Base-by-base conservation (phyloP, 2,888 invertebrate genomes). In the Ichneumoninae sp. region DNA sequence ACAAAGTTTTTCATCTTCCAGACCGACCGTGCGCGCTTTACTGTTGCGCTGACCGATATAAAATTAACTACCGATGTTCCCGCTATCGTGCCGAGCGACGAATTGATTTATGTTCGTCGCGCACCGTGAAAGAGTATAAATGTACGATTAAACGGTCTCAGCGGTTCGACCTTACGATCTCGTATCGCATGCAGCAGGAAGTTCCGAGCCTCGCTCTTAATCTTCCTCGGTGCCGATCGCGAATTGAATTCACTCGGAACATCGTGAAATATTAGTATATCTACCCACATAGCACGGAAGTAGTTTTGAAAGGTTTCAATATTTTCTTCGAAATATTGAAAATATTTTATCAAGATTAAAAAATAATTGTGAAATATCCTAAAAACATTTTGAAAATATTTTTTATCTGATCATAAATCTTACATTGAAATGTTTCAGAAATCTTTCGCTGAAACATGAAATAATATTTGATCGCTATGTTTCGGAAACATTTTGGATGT, bases 81-180 rank as follows among this genome's bases (percentile, higher is more conserved):
- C 16, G 50, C 13, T 57, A 60, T 26, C 71, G 22, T 26, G 57
- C 19, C n/a, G 50, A 52, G 65, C 66, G 36, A 22, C 26, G 36
- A 66, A 66, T 50, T 66, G 76, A 76, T 76, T 76, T 76, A 76
- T 66, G 26, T 52, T 16, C 30, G 5, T 40, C 22, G 16, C 36
- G 22, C 1, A 30, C 26, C 54, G 36, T 77, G 54, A 44, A 44
- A 7, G 47, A 47, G 65, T 79, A 68, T 71, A 70, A 70, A 71
- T 66, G 4, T 66, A 26, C 16, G 16, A 40, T 60, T 47, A 47
- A 47, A 2, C 44, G 44, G 44, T 47, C 44, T 2, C 3, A 16
- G 54, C 63, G 33, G 47, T 26, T 13, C 54, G 57, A 26, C 10
- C 13, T 13, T 22, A 13, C 57, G 57, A 57, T 57, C 26, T 13